Percentiles rank a stretch among this genome's conserved stretches.
Conservation (phyloP, 2,797 vertebrate species). For the Uromys caudimaculatus region DNA sequence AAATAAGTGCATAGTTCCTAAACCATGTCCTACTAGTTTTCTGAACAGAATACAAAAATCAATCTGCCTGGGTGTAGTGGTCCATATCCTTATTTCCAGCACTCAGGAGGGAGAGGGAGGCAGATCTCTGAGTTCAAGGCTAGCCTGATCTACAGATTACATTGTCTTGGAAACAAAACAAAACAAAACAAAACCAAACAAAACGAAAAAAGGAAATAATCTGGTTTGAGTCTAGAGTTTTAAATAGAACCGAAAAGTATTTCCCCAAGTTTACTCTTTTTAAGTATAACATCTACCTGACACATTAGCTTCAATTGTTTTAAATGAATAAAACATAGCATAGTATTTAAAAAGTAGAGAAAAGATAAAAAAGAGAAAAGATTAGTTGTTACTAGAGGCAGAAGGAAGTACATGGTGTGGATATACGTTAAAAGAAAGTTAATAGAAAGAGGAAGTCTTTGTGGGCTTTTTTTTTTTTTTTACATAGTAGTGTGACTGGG, state of each 20-base stretch:
- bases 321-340: neutral
- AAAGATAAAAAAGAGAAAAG: neutral
- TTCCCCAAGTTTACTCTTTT: neutral
- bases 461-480: neutral
- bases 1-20: neutral
- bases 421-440: neutral
- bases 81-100: neutral
- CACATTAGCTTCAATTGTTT: neutral
- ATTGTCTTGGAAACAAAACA: neutral
- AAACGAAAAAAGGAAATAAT: neutral
- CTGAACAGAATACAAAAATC: neutral
- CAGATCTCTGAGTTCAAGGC: neutral
- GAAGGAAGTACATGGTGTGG: neutral
- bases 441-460: too few species aligned
- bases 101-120: neutral
- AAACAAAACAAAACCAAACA: neutral
- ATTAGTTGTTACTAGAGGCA: neutral
- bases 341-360: neutral
- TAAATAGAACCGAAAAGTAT: neutral
- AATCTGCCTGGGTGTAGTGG: neutral
- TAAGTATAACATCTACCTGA: neutral
- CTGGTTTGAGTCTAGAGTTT: neutral
- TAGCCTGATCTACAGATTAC: neutral
- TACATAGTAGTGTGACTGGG: neutral
- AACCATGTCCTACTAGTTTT: too few species aligned